These are phyloP conservation scores for Chrysemys picta DNA, from an alignment of 2,113 vertebrate genomes.

Conservation along the genomic window DNA sequence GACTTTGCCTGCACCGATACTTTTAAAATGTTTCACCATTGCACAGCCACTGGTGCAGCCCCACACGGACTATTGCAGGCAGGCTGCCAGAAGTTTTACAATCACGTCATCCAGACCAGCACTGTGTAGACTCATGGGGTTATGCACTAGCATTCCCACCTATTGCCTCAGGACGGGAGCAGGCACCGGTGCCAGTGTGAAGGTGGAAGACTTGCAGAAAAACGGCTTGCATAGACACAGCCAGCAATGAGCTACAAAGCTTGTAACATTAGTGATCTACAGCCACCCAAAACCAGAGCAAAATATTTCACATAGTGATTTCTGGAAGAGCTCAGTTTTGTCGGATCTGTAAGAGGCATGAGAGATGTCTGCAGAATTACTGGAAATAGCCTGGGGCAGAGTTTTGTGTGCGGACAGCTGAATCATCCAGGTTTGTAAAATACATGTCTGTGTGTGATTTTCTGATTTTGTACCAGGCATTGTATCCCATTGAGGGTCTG, in stretches of 20 bases:
- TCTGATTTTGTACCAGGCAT: not conserved
- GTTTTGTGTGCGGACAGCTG: not conserved
- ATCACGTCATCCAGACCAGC: not conserved
- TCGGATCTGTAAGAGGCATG: not conserved
- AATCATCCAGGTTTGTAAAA: not conserved
- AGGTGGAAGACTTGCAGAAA: not conserved
- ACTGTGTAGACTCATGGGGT: fast-evolving
- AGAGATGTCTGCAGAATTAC: not conserved
- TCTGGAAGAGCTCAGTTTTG: not conserved
- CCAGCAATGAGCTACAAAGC: not conserved
- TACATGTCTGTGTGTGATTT: not conserved
- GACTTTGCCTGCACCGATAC: not conserved
- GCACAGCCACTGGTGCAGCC: not conserved
- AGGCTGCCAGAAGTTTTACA: not conserved
- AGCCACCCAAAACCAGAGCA: not conserved
- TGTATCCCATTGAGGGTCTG: not conserved
- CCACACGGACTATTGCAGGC: not conserved
- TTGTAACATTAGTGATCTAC: not conserved
- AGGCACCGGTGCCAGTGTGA: not conserved
- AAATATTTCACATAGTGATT: not conserved
- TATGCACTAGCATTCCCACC: not conserved
- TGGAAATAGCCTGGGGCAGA: not conserved
- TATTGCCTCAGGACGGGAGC: not conserved
- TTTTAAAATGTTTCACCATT: not conserved
- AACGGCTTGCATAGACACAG: not conserved